Evolutionary conservation across 1,140 invertebrate species (phyloP), one percentile per base, ranked within the genome.

Genomic region (Cherax quadricarinatus): DNA sequence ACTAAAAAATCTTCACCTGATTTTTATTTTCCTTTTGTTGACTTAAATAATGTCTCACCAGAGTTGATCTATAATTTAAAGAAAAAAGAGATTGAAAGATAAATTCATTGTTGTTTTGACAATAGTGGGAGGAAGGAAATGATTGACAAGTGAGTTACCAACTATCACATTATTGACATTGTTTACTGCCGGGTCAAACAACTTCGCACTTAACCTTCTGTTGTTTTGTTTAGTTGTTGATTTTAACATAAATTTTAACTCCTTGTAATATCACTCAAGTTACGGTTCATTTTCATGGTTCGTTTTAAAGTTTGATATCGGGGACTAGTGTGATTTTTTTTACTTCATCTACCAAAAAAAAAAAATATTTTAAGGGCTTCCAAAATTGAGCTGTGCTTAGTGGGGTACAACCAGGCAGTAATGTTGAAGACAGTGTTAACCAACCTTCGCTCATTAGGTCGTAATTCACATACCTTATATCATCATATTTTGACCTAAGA

Each of bases 361-460:
- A 41, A 41, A 1, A 0, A 2, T 41, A 57, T 57, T 57, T 57
- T 57, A 57, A 57, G 14, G 62, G 5, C 5, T 66, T 18, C 62
- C 10, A 66, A 60, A 60, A 60, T 60, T 16, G 9, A 9, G 57
- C 18, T 66, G 5, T 21, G 62, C 62, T 66, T 18, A 66, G 62
- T 66, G 62, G 18, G 82, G 24, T 60, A 53, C 16, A n/a, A 84
- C 82, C 82, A 16, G 82, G 53, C 82, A 49, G 24, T 30, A 84
- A 60, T 18, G 60, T 18, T 53, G 90, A 91, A 91, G 89, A 86
- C 48, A 86, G 90, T 91, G 90, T 81, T 80, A 91, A 81, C 85
- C 90, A 91, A 91, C 90, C 78, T 86, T 30, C 49, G 75, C 90
- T 87, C 79, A 53, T 86, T 86, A 86, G 90, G 90, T 81, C 84